Conservation (phyloP, 2,888 invertebrate species). For the Amphipyra tragopoginis region DNA sequence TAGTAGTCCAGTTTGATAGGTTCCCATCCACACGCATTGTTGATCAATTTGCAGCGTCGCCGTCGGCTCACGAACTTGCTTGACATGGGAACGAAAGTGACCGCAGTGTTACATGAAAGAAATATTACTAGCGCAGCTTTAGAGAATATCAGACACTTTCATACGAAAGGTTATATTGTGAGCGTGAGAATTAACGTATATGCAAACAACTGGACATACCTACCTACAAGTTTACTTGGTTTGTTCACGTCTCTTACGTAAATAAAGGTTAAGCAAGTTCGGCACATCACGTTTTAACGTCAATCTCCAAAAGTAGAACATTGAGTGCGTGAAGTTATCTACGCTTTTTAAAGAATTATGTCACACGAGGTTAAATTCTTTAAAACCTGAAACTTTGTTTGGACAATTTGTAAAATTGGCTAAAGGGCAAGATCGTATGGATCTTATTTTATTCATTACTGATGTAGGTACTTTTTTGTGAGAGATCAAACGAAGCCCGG, state of each 20-base stretch:
- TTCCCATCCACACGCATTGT: slow-evolving; percentile 63
- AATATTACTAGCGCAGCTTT: slow-evolving; percentile 64
- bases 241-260: slow-evolving; percentile 81
- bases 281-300: slow-evolving; percentile 16
- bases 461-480: background rate
- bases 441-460: background rate
- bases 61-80: slow-evolving; percentile 62
- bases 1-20: slow-evolving; percentile 59
- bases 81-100: slow-evolving; percentile 72
- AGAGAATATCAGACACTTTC: slow-evolving; percentile 75
- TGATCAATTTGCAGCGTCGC: slow-evolving; percentile 63
- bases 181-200: slow-evolving; percentile 80
- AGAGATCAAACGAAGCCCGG: background rate
- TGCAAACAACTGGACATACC: slow-evolving; percentile 69
- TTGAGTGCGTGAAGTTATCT: slow-evolving; percentile 15
- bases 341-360: background rate
- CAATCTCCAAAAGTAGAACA: slow-evolving; percentile 25
- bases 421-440: background rate
- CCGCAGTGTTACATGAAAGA: slow-evolving; percentile 57
- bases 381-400: background rate
- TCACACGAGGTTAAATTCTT: background rate
- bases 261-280: slow-evolving; percentile 74
- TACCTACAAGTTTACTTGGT: slow-evolving; percentile 71
- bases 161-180: slow-evolving; percentile 74
- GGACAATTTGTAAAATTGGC: too few relatives aligned